Evolutionary conservation across 2,888 invertebrate species (phyloP).

Genomic region (Adelognathus sp.): DNA sequence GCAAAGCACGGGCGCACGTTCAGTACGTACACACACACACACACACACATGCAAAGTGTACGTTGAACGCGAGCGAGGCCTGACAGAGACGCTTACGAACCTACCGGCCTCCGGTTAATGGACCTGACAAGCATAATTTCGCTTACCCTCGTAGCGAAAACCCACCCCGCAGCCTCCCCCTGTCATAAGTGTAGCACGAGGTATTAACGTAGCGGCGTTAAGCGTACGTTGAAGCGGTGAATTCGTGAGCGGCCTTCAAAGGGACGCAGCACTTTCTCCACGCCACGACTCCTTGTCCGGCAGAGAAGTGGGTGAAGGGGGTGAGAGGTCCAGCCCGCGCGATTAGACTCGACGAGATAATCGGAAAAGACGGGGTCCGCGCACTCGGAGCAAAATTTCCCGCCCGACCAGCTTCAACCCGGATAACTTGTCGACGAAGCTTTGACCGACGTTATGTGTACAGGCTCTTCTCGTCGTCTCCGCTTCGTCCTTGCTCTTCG

Average conservation of each 20-base stretch:
- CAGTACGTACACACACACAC: slow-evolving; percentile 23
- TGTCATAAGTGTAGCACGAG: slow-evolving; percentile 72
- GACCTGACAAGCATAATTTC: slow-evolving; percentile 78
- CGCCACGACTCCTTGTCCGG: slow-evolving; percentile 42
- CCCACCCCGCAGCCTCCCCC: slow-evolving; percentile 65
- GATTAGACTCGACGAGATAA: slow-evolving; percentile 78
- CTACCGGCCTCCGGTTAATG: slow-evolving; percentile 71
- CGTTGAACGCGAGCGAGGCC: slow-evolving; percentile 31
- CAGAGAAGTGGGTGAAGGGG: background rate
- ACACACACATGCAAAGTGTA: too few relatives aligned
- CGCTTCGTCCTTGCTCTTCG: slow-evolving; percentile 25
- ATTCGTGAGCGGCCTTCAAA: slow-evolving; percentile 61
- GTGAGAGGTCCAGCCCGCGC: slow-evolving; percentile 68
- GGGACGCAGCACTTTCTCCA: slow-evolving; percentile 44
- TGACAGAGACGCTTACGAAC: slow-evolving; percentile 60
- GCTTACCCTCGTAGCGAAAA: slow-evolving; percentile 76
- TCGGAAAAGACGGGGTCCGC: slow-evolving; percentile 77
- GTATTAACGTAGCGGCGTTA: slow-evolving; percentile 70
- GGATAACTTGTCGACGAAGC: slow-evolving; percentile 21
- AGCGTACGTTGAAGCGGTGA: slow-evolving; percentile 72
- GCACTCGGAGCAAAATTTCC: slow-evolving; percentile 49
- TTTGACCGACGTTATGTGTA: slow-evolving; percentile 17
- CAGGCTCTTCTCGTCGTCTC: background rate
- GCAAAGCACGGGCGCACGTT: slow-evolving; percentile 40
- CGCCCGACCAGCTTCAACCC: slow-evolving; percentile 23